Conservation (phyloP, 2,888 invertebrate genomes). For the Eremobia ochroleuca region DNA sequence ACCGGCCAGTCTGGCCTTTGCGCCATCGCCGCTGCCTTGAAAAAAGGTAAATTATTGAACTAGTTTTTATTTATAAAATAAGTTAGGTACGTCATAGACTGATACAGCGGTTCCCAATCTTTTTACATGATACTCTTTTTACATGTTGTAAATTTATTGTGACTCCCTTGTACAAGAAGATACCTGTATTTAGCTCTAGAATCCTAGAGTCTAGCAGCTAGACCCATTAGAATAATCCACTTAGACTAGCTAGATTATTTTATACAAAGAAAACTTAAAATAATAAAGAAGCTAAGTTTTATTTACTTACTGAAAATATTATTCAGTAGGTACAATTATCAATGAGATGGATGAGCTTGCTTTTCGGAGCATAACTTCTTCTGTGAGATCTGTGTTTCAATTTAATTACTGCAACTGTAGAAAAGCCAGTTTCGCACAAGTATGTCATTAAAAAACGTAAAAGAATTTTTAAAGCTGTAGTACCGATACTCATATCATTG, state of each 20-base stretch:
- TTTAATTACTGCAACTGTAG: too few relatives aligned
- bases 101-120: too few relatives aligned
- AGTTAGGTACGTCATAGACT: background rate
- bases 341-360: background rate
- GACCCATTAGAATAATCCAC: background rate
- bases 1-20: conserved; percentile 96
- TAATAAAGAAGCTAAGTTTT: background rate
- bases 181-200: background rate
- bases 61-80: background rate
- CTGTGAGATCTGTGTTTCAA: too few relatives aligned
- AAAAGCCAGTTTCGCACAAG: too few relatives aligned
- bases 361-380: background rate
- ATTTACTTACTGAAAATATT: background rate
- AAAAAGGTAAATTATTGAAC: conserved; percentile 93
- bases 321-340: background rate
- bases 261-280: background rate
- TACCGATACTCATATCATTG: too few relatives aligned
- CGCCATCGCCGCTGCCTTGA: conserved; percentile 94
- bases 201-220: background rate
- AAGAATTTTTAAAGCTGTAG: too few relatives aligned
- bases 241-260: background rate
- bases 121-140: background rate
- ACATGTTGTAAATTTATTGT: background rate
- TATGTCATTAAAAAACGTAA: too few relatives aligned
- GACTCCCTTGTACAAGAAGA: background rate